Conservation (phyloP, 2,888 invertebrate genomes). For the Andrena chrysosceles region DNA sequence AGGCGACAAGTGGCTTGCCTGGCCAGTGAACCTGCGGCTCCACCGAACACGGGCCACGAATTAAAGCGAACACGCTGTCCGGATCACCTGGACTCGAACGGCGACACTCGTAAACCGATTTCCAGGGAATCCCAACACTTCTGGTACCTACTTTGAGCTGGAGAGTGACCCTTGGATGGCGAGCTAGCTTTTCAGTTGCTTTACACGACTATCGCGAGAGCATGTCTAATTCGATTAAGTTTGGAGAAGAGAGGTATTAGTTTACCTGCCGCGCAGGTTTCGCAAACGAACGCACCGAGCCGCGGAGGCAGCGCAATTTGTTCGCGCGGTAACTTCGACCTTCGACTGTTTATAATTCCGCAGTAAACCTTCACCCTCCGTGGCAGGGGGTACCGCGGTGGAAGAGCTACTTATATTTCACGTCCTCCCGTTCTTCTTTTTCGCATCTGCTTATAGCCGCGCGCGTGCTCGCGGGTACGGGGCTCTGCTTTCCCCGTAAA, state of each 20-base stretch:
- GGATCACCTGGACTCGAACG: slow-evolving; percentile 12
- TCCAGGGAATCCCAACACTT: no score
- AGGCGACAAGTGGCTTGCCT: slow-evolving; percentile 82
- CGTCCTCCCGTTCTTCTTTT: slow-evolving; percentile 23
- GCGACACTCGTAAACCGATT: background rate
- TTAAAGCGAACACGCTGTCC: slow-evolving; percentile 15
- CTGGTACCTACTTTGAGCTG: no score
- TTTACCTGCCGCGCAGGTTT: background rate
- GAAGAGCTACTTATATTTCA: slow-evolving; percentile 35
- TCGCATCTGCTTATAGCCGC: slow-evolving; percentile 32
- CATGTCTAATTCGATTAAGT: no score
- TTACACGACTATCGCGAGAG: no score
- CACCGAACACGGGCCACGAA: slow-evolving; percentile 52
- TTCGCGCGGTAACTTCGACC: slow-evolving; percentile 44
- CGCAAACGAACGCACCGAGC: background rate
- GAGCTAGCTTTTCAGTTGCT: no score
- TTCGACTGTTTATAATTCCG: slow-evolving; percentile 55
- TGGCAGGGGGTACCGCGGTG: background rate
- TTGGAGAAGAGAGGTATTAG: background rate
- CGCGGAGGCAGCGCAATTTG: slow-evolving; percentile 11
- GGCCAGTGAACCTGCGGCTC: slow-evolving; percentile 80
- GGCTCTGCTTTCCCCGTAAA: background rate
- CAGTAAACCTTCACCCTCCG: slow-evolving; percentile 52
- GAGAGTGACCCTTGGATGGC: no score
- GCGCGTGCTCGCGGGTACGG: background rate